phyloP scores from a whole-genome alignment of 2,797 vertebrate genomes.

The Alcedo atthis region DNA sequence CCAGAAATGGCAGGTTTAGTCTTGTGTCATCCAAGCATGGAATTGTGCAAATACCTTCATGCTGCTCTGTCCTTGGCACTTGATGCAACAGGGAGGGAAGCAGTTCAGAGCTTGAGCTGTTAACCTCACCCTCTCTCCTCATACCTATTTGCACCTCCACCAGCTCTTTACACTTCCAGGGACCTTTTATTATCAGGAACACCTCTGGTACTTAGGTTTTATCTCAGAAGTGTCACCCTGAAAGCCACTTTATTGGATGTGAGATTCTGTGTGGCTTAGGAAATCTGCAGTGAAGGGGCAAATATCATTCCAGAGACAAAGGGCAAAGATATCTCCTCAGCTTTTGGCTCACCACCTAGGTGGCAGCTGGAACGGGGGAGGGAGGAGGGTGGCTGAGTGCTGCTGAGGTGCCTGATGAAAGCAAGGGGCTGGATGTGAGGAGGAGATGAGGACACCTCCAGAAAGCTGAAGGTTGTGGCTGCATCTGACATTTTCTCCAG shows the following conservation, averaged over 20 bases:
- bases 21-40: rapidly evolving
- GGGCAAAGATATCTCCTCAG: background rate
- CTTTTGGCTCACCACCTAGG: background rate
- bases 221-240: background rate
- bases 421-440: background rate
- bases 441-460: background rate
- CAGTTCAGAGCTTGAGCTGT: background rate
- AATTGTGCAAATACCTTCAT: background rate
- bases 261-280: background rate
- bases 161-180: background rate
- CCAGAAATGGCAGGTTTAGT: background rate
- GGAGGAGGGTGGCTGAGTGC: background rate
- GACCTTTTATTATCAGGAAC: background rate
- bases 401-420: background rate
- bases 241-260: background rate
- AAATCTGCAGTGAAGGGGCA: background rate
- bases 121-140: background rate
- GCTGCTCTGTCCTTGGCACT: background rate
- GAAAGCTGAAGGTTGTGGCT: background rate
- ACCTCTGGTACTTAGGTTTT: background rate
- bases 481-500: background rate
- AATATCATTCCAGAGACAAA: background rate
- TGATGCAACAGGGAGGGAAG: background rate
- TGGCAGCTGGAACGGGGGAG: background rate
- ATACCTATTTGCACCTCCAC: background rate